Percentiles rank a stretch among this genome's conserved stretches.
Conservation (phyloP, 2,888 invertebrate species). For the Lithophane socia region DNA sequence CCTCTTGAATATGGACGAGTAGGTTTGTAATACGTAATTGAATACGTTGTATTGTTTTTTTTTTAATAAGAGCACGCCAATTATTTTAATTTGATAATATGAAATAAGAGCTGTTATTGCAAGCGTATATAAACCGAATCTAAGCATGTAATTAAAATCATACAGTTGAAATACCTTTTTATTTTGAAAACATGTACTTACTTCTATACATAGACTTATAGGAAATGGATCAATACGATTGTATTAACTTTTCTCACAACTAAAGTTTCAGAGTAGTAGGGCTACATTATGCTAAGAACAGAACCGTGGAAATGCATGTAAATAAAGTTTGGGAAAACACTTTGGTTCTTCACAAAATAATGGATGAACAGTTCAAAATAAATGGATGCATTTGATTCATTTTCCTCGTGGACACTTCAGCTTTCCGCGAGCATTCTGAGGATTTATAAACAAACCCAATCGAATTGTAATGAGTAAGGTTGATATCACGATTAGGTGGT, state of each 20-base stretch:
- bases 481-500: neutral
- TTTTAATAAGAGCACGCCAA: neutral
- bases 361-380: conserved; percentile 5
- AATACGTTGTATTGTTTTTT: neutral
- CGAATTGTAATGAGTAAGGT: neutral
- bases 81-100: conserved; percentile 23
- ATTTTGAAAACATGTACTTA: conserved; percentile 3
- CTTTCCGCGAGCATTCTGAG: neutral
- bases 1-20: neutral
- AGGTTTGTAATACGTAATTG: neutral
- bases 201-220: neutral
- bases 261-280: neutral
- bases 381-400: neutral
- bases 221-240: neutral
- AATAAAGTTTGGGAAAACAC: neutral
- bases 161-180: neutral
- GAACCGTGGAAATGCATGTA: neutral
- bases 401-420: neutral
- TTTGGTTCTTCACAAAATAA: neutral
- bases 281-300: neutral
- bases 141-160: conserved; percentile 23
- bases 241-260: conserved; percentile 4
- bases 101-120: conserved; percentile 15
- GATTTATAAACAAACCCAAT: neutral
- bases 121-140: conserved; percentile 41